Conservation (phyloP, 2,888 invertebrate species). For the Oxyscelio sp. region DNA sequence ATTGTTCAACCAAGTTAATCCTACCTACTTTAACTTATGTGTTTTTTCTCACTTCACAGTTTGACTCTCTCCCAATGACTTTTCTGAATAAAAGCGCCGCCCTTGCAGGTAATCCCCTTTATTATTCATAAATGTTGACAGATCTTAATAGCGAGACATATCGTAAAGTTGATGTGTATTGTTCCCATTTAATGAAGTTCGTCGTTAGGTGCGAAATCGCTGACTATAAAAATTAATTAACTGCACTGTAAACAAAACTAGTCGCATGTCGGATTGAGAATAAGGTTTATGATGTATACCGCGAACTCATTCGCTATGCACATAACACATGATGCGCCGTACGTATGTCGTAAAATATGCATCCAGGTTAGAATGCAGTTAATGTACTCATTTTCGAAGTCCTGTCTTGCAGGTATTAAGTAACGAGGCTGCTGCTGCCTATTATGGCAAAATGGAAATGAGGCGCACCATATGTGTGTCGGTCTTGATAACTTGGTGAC, state of each 20-base stretch:
- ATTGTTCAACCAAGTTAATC: too few species aligned
- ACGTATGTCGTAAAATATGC: constrained; percentile 77
- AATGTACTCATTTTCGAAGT: constrained; percentile 80
- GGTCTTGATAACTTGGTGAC: constrained; percentile 73
- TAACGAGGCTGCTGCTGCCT: constrained; percentile 78
- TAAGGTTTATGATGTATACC: constrained; percentile 51
- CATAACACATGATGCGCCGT: constrained; percentile 63
- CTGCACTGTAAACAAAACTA: constrained; percentile 54
- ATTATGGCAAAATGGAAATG: constrained; percentile 76
- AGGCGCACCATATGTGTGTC: constrained; percentile 70
- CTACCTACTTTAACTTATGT: too few species aligned
- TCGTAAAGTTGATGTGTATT: constrained; percentile 21
- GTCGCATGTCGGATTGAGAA: constrained; percentile 50
- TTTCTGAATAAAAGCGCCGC: too few species aligned
- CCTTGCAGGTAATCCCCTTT: constrained; percentile 28
- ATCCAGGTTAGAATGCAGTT: constrained; percentile 79
- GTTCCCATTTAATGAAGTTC: constrained; percentile 59
- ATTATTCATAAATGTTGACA: constrained; percentile 49
- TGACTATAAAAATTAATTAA: constrained; percentile 68
- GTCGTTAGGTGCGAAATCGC: constrained; percentile 33
- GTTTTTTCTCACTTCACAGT: too few species aligned
- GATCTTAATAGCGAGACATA: constrained; percentile 19
- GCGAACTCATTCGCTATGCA: constrained; percentile 52
- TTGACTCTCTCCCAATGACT: too few species aligned
- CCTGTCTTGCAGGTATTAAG: constrained; percentile 79